A percentile compares a stretch with the other conserved stretches of the same genome.
Evolutionary conservation across 2,797 vertebrate species (phyloP).

Genomic region (Ispidina picta): DNA sequence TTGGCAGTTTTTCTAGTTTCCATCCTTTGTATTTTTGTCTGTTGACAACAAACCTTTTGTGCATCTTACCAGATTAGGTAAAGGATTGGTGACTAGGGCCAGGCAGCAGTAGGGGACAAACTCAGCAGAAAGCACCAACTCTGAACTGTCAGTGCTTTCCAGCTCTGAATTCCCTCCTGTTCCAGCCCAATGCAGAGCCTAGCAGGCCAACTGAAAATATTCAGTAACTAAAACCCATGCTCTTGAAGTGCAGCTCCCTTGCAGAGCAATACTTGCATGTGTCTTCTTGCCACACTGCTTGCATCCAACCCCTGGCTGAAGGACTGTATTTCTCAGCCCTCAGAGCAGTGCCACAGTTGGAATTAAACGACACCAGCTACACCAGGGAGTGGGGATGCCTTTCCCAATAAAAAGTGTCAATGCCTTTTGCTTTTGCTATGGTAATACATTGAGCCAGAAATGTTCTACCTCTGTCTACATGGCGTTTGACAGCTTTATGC

Average conservation of each 20-base stretch:
- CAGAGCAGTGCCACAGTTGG: not conserved
- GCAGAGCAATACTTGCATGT: accelerated
- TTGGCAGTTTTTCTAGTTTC: not conserved
- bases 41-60: not conserved
- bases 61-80: not conserved
- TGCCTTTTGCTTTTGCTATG: not conserved
- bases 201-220: not conserved
- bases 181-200: not conserved
- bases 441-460: not conserved
- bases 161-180: not conserved
- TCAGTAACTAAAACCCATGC: not conserved
- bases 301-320: not conserved
- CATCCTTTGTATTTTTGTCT: not conserved
- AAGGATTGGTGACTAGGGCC: not conserved
- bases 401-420: slow-evolving; percentile 17
- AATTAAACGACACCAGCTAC: not conserved
- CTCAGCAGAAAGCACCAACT: not conserved
- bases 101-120: not conserved
- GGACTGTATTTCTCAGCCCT: not conserved
- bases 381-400: not conserved
- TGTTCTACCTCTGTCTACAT: not conserved
- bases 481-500: slow-evolving; percentile 42
- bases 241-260: not conserved
- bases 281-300: not conserved
- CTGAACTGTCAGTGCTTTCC: not conserved